phyloP scores from a whole-genome alignment of 2,797 vertebrate genomes.

The Periophthalmus magnuspinnatus region DNA sequence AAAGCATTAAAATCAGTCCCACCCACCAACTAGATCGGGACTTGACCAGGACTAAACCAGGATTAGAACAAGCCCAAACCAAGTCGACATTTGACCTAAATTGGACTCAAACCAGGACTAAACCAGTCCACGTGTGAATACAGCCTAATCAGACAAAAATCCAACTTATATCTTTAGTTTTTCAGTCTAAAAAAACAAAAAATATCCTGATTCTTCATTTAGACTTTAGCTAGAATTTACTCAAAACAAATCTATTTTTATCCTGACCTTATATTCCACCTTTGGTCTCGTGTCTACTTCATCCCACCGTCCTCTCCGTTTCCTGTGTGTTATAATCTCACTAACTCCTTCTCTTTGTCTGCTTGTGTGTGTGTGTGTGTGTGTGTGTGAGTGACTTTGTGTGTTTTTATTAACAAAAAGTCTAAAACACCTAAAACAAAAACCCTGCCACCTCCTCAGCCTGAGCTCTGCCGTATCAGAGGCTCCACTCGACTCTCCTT shows the following conservation, averaged over 20 bases:
- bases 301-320: background rate
- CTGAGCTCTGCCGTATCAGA: constrained; percentile 26
- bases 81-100: too few species aligned
- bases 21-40: too few species aligned
- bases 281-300: background rate
- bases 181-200: background rate
- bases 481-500: constrained; percentile 27
- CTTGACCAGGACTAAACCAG: too few species aligned
- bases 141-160: too few species aligned
- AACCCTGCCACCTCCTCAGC: constrained; percentile 1
- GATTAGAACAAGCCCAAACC: too few species aligned
- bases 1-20: too few species aligned
- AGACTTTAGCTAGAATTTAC: background rate
- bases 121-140: too few species aligned
- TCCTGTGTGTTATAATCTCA: background rate
- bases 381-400: too few species aligned
- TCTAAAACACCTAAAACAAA: constrained; percentile 9
- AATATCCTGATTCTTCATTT: background rate
- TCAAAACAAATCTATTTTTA: background rate
- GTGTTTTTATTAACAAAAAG: background rate
- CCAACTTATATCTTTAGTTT: background rate
- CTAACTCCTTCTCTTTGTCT: background rate
- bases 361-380: background rate
- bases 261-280: background rate
- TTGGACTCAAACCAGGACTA: too few species aligned